These are phyloP conservation scores for Leucophenga varia DNA, from an alignment of 1,140 invertebrate genomes.

Conservation along the genomic window DNA sequence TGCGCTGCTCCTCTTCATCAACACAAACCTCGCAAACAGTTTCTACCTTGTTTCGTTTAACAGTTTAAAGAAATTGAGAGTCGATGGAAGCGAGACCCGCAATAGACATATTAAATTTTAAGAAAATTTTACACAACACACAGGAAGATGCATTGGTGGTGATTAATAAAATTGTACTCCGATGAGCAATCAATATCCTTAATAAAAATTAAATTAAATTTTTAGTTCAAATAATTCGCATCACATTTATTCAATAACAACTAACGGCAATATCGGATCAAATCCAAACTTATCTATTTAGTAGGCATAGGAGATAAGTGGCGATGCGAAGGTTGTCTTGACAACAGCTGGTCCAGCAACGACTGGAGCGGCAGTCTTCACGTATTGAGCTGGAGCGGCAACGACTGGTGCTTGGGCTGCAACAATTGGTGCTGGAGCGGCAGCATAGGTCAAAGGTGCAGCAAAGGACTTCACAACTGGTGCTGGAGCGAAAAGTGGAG, in stretches of 20 bases:
- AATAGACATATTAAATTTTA: too few relatives aligned
- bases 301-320: slow-evolving; percentile 46
- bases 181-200: too few relatives aligned
- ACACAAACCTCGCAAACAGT: too few relatives aligned
- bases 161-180: too few relatives aligned
- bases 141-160: too few relatives aligned
- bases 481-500: slow-evolving; percentile 11
- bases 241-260: slow-evolving; percentile 54
- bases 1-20: too few relatives aligned
- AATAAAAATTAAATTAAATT: background rate
- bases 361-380: slow-evolving; percentile 10
- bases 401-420: slow-evolving; percentile 9
- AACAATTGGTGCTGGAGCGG: slow-evolving; percentile 30
- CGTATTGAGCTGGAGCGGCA: slow-evolving; percentile 17
- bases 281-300: slow-evolving; percentile 22
- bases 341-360: slow-evolving; percentile 33
- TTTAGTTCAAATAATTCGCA: slow-evolving; percentile 12
- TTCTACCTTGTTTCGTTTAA: too few relatives aligned
- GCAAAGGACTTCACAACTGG: background rate
- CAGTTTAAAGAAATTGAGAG: too few relatives aligned
- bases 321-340: slow-evolving; percentile 48
- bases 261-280: slow-evolving; percentile 49
- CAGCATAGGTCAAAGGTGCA: slow-evolving; percentile 30
- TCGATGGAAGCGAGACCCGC: too few relatives aligned
- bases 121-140: too few relatives aligned